These are phyloP conservation scores for Notarius lentiginosus DNA, from an alignment of 2,113 vertebrate genomes.

Conservation along the genomic window DNA sequence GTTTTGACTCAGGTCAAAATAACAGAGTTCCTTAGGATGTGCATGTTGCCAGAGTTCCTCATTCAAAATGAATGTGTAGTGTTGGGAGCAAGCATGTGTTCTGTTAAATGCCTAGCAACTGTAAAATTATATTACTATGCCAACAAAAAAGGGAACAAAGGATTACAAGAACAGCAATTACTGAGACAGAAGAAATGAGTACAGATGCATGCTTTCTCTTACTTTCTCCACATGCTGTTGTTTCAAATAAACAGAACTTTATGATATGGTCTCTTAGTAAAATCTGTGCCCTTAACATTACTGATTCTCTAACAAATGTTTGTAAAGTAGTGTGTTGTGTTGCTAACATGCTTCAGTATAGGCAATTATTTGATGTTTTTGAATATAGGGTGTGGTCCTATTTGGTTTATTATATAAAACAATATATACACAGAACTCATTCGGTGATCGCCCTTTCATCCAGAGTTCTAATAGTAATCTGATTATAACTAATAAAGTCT, in stretches of 20 bases:
- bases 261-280: slow-evolving; percentile 47
- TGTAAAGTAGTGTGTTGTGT: not conserved
- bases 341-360: not conserved
- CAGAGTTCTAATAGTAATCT: not conserved
- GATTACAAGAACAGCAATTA: slow-evolving; percentile 61
- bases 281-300: slow-evolving; percentile 27
- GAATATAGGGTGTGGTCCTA: slow-evolving; percentile 12
- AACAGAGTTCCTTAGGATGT: slow-evolving; percentile 1
- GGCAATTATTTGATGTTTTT: slow-evolving; percentile 6
- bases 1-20: slow-evolving; percentile 41
- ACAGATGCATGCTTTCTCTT: slow-evolving; percentile 54
- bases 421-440: not conserved
- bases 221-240: slow-evolving; percentile 54
- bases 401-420: not conserved
- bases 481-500: not conserved
- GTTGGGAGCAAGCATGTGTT: slow-evolving; percentile 27
- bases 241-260: slow-evolving; percentile 64
- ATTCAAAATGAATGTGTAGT: slow-evolving; percentile 49
- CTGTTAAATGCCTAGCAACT: slow-evolving; percentile 62
- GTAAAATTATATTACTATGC: slow-evolving; percentile 64
- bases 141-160: slow-evolving; percentile 61
- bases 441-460: not conserved
- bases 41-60: slow-evolving; percentile 38
- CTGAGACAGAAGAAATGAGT: slow-evolving; percentile 58
- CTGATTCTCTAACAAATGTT: not conserved